Evolutionary conservation across 2,888 invertebrate species (phyloP).

Genomic region (Mechanitis messenoides): DNA sequence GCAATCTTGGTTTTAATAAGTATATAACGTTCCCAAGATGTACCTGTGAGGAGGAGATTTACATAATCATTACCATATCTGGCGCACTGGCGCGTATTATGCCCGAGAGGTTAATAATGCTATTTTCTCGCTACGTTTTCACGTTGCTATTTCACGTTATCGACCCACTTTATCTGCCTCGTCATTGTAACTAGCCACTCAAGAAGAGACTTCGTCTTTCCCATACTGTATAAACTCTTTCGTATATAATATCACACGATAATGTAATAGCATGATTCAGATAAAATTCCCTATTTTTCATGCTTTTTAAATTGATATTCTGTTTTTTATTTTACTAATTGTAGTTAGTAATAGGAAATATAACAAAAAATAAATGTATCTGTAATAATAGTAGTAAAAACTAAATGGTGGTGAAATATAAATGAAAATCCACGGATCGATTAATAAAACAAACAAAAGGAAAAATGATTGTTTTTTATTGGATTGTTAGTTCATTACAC

Average conservation of each 20-base stretch:
- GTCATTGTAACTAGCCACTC: slow-evolving; percentile 73
- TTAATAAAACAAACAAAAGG: too few relatives aligned
- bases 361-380: too few relatives aligned
- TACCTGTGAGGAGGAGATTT: slow-evolving; percentile 74
- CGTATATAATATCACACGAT: neutral
- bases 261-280: neutral
- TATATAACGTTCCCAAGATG: slow-evolving; percentile 73
- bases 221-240: slow-evolving; percentile 36
- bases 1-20: slow-evolving; percentile 76
- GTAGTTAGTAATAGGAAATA: too few relatives aligned
- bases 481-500: too few relatives aligned
- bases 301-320: neutral
- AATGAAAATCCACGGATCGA: too few relatives aligned
- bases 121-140: slow-evolving; percentile 77
- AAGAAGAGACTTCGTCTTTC: slow-evolving; percentile 55
- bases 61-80: slow-evolving; percentile 78
- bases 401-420: too few relatives aligned
- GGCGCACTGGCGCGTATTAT: slow-evolving; percentile 75
- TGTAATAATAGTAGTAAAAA: too few relatives aligned
- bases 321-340: neutral
- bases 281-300: neutral
- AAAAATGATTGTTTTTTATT: too few relatives aligned
- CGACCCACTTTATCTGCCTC: slow-evolving; percentile 72
- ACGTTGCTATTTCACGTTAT: slow-evolving; percentile 74
- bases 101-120: slow-evolving; percentile 77